Conservation (phyloP, 1,140 invertebrate species). For the Macrotrachela quadricornifera region DNA sequence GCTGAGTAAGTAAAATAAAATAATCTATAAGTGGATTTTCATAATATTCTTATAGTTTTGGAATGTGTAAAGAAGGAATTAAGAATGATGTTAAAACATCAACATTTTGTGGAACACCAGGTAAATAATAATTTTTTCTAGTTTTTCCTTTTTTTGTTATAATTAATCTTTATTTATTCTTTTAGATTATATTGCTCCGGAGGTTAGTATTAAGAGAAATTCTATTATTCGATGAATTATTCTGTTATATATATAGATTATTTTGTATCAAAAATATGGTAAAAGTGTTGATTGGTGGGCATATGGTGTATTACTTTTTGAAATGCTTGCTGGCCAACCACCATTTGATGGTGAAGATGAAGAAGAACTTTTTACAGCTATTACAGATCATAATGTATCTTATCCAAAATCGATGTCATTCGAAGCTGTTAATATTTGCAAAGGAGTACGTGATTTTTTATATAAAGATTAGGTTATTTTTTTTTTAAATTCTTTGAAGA, state of each 20-base stretch:
- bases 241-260: no score
- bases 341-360: slow-evolving; percentile 99
- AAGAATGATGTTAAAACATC: slow-evolving; percentile 78
- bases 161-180: background rate
- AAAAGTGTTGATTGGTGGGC: slow-evolving; percentile 85
- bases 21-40: no score
- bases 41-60: slow-evolving; percentile 40
- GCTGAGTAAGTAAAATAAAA: slow-evolving; percentile 40
- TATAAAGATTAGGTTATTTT: no score
- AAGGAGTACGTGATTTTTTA: slow-evolving; percentile 47
- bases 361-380: slow-evolving; percentile 82
- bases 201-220: no score
- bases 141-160: background rate
- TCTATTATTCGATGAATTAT: slow-evolving; percentile 14
- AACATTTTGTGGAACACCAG: slow-evolving; percentile 96
- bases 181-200: slow-evolving; percentile 22
- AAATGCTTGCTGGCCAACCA: slow-evolving; percentile 91
- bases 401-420: slow-evolving; percentile 89
- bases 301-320: slow-evolving; percentile 60
- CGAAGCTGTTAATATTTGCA: slow-evolving; percentile 82
- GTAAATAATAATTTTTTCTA: slow-evolving; percentile 91
- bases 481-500: no score
- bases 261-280: slow-evolving; percentile 84
- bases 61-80: slow-evolving; percentile 98
- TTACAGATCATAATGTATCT: slow-evolving; percentile 92